phyloP scores from a whole-genome alignment of 1,140 invertebrate genomes.

The Platyscapa corneri region DNA sequence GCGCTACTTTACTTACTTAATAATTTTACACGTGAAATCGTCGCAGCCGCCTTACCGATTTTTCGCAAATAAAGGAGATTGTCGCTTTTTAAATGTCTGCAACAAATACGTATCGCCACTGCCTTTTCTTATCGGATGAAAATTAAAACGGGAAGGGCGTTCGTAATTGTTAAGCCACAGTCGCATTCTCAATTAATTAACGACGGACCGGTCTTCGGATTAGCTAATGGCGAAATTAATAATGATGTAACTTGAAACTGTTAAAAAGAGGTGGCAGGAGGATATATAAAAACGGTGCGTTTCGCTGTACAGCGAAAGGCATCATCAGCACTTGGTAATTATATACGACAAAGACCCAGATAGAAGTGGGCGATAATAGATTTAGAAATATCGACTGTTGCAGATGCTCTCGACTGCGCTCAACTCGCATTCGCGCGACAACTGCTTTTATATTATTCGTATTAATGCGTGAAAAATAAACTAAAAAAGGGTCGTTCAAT shows the following conservation, averaged over 20 bases:
- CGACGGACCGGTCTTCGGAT: too few relatives aligned
- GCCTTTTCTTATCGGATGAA: too few relatives aligned
- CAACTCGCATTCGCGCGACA: not conserved
- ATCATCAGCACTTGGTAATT: constrained; percentile 1
- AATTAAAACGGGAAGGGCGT: too few relatives aligned
- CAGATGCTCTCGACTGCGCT: not conserved
- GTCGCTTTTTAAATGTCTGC: too few relatives aligned
- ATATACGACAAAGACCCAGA: not conserved
- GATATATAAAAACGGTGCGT: not conserved
- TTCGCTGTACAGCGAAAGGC: not conserved
- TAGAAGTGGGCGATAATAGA: not conserved
- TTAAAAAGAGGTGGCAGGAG: not conserved
- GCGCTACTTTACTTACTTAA: too few relatives aligned
- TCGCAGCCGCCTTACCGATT: too few relatives aligned
- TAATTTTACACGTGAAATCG: too few relatives aligned
- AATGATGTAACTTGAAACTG: not conserved
- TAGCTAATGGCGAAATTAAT: too few relatives aligned
- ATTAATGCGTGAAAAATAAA: not conserved
- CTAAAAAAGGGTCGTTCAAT: constrained; percentile 14
- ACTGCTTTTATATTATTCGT: not conserved
- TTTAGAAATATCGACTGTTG: constrained; percentile 13
- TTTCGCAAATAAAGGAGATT: too few relatives aligned
- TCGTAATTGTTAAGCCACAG: too few relatives aligned
- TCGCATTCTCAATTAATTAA: too few relatives aligned
- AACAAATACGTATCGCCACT: too few relatives aligned